Conservation (phyloP, 2,797 vertebrate genomes). For the Macropus fuliginosus region DNA sequence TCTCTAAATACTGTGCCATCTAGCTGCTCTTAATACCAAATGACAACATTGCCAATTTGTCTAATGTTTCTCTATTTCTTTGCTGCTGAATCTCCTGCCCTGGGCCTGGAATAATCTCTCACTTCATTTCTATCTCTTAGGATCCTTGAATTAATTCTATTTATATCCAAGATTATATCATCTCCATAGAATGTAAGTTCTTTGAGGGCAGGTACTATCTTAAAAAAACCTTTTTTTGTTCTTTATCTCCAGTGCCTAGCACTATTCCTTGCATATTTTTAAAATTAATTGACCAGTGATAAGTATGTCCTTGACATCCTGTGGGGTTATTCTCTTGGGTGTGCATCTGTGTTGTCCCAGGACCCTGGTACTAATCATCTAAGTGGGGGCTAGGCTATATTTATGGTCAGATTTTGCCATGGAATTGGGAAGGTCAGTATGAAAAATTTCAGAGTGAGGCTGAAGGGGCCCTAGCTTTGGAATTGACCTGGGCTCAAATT, state of each 20-base stretch:
- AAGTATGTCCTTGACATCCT: not conserved
- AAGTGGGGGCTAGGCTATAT: not conserved
- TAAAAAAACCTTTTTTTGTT: not conserved
- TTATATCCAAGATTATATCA: not conserved
- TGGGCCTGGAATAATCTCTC: not conserved
- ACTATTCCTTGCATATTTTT: not conserved
- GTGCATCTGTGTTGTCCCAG: not conserved
- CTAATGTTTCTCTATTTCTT: not conserved
- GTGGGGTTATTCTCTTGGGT: not conserved
- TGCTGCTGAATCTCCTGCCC: not conserved
- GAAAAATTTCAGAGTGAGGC: not conserved
- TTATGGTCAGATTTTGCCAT: slow-evolving; percentile 4
- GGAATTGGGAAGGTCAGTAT: not conserved
- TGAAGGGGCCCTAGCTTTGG: not conserved
- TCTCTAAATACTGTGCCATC: too few species aligned
- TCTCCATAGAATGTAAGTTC: not conserved
- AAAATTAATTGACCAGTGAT: not conserved
- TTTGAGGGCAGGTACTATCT: not conserved
- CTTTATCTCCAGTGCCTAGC: not conserved
- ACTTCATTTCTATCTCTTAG: not conserved
- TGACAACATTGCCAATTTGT: not conserved
- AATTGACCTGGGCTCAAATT: not conserved
- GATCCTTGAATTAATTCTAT: not conserved
- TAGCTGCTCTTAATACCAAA: not conserved
- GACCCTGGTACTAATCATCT: not conserved